phyloP scores from a whole-genome alignment of 2,113 vertebrate species.

The Platycercus adscitus region DNA sequence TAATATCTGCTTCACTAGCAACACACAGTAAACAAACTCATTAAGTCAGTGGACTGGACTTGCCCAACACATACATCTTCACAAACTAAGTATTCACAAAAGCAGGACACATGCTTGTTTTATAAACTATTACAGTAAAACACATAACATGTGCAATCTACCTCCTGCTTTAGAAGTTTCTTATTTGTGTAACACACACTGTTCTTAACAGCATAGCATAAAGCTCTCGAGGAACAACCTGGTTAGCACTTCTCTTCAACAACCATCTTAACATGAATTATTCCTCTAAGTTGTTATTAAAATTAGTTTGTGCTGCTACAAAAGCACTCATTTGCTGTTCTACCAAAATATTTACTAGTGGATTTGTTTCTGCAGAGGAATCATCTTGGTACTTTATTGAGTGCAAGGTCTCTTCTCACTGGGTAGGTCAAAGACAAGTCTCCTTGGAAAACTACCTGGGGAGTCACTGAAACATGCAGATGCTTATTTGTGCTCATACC shows the following conservation, averaged over 20 bases:
- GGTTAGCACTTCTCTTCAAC: neutral
- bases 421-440: neutral
- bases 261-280: rapidly evolving
- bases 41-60: neutral
- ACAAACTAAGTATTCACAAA: neutral
- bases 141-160: rapidly evolving
- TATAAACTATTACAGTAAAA: neutral
- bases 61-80: neutral
- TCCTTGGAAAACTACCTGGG: neutral
- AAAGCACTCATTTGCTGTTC: neutral
- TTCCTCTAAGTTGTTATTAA: neutral
- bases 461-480: neutral
- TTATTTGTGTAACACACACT: neutral
- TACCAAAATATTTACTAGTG: neutral
- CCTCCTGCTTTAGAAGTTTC: neutral
- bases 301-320: neutral
- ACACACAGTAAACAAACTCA: neutral
- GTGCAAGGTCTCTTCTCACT: neutral
- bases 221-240: neutral
- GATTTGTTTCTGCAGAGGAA: neutral
- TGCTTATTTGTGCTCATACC: neutral
- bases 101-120: neutral
- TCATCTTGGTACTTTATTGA: neutral
- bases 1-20: neutral
- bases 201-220: neutral